Percentiles rank a stretch among this genome's conserved stretches.
Evolutionary conservation across 2,797 vertebrate genomes (phyloP).

Genomic region (Parambassis ranga): DNA sequence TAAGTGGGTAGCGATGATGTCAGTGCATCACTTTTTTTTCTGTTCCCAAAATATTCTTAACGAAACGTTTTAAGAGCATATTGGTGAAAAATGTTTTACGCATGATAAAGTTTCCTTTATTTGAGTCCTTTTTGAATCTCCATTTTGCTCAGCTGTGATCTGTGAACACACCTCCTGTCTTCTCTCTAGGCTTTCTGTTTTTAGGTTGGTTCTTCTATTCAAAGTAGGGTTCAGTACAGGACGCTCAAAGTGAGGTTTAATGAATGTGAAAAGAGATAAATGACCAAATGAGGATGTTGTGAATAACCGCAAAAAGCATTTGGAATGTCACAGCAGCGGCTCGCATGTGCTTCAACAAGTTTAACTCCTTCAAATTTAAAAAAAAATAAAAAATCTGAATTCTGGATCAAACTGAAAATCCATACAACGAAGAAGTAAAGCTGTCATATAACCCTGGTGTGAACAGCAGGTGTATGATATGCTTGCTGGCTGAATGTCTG

Average conservation of each 20-base stretch:
- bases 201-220: constrained; percentile 1
- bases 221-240: constrained; percentile 12
- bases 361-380: background rate
- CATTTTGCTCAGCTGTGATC: constrained; percentile 36
- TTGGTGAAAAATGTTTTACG: constrained; percentile 19
- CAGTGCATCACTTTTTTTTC: constrained; percentile 10
- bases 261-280: background rate
- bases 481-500: constrained; percentile 64
- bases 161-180: constrained; percentile 21
- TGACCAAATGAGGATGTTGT: constrained; percentile 5
- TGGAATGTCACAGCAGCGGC: constrained; percentile 19
- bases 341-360: constrained; percentile 45
- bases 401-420: too few relatives aligned
- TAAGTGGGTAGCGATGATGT: constrained; percentile 20
- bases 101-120: constrained; percentile 39
- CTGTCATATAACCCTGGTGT: constrained; percentile 21
- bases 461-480: constrained; percentile 47
- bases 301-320: background rate
- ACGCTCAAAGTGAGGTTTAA: background rate
- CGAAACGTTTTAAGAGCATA: constrained; percentile 22
- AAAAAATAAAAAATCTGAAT: too few relatives aligned
- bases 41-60: constrained; percentile 35
- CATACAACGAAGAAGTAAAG: constrained; percentile 2
- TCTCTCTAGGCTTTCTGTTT: background rate
- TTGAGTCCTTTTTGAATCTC: constrained; percentile 19